phyloP scores from a whole-genome alignment of 2,113 vertebrate species.

The Pogona vitticeps region DNA sequence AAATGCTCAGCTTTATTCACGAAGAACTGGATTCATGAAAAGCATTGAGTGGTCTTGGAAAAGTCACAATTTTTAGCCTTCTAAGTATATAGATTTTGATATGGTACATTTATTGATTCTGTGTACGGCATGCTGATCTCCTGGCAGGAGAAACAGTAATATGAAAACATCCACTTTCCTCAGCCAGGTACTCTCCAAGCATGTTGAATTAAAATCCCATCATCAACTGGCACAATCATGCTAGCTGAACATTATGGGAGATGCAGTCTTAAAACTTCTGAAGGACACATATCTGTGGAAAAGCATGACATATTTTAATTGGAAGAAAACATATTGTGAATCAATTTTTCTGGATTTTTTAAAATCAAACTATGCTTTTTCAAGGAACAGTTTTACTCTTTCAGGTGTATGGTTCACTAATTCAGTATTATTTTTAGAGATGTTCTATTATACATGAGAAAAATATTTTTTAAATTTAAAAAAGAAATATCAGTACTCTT shows the following conservation, averaged over 20 bases:
- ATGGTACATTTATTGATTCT: no score
- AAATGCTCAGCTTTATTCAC: no score
- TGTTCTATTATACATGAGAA: neutral
- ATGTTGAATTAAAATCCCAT: neutral
- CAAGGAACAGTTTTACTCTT: neutral
- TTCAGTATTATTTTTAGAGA: neutral
- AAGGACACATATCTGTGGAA: neutral
- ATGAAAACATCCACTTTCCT: no score
- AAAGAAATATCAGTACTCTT: neutral
- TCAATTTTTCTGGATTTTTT: no score
- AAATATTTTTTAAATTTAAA: neutral
- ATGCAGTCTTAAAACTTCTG: neutral
- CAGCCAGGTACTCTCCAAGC: no score
- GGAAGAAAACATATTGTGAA: no score
- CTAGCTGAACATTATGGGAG: neutral
- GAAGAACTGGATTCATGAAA: neutral
- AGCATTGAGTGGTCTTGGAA: neutral
- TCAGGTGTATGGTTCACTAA: neutral
- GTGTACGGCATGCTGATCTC: neutral
- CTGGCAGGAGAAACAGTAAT: neutral
- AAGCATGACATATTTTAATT: no score
- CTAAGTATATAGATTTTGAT: no score
- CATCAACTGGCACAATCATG: neutral
- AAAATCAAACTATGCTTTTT: neutral
- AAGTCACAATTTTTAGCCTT: neutral